Base-by-base conservation (phyloP, 2,888 invertebrate species). In the Leucania comma region DNA sequence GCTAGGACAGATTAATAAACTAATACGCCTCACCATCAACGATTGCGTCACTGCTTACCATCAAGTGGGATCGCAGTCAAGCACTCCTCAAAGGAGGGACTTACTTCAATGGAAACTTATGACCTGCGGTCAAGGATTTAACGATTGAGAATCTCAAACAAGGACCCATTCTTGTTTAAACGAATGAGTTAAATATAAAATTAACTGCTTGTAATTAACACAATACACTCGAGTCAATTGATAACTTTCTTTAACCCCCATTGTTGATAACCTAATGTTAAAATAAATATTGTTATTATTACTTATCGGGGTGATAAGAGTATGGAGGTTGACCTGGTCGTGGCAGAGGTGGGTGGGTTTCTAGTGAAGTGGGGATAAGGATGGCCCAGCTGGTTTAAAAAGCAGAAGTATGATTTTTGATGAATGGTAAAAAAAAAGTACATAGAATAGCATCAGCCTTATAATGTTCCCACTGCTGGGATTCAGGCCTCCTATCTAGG, bases 171-270 rank as follows among this genome's bases (percentile, higher is more conserved):
- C 32, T 22, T 10, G n/a, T 2, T 32, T 22, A 35, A 57, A 35
- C 35, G 8, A 35, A 0, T 14, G 22, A 32, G 42, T 29, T 24
- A 56, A 63, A 48, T 48, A 72, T 53, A 70, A 26, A 38, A 51
- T 32, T 26, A 51, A 56, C 20, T 12, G 32, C 51, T 51, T n/a
- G 24, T 59, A 75, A 68, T 75, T 60, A 75, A 75, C 29, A 75
- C 62, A 75, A 58, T 35, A 62, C n/a, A 56, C 63, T 72, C 14
- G 12, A 66, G 29, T 26, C n/a, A 51, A 54, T 67, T 6, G 53
- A 75, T 75, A 56, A 73, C 75, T 73, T 73, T 73, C 73, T 60
- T 29, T 46, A 46, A 60, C 73, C 73, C 42, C 48, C 14, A 68
- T 60, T 56, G 3, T 0, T 1, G 75, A 68, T 75, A 73, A 51